Percentiles rank a stretch among this genome's conserved stretches.
These are phyloP conservation scores for Bos indicus DNA, from an alignment of 2,113 vertebrate species.

Conservation along the genomic window DNA sequence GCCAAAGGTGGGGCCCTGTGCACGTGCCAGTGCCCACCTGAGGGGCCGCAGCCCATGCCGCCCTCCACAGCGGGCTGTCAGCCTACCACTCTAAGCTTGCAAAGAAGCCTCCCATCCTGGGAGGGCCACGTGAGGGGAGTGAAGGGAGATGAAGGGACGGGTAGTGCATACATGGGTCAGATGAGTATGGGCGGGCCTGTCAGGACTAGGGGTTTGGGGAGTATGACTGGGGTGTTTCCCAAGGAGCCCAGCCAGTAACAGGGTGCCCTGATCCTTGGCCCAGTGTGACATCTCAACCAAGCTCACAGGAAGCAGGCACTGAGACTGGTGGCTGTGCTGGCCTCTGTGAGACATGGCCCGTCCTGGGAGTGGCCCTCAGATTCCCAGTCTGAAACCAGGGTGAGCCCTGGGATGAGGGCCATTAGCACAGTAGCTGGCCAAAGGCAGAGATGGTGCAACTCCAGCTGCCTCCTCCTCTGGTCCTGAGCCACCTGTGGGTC, in stretches of 20 bases:
- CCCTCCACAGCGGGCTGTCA: neutral
- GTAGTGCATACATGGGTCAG: neutral
- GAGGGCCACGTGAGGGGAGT: neutral
- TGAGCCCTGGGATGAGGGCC: neutral
- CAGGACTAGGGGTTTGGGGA: neutral
- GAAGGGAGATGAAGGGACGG: too few species aligned
- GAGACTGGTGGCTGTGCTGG: neutral
- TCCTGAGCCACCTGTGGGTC: neutral
- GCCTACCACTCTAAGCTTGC: too few species aligned
- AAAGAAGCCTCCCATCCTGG: neutral
- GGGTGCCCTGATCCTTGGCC: too few species aligned
- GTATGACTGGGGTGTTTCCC: neutral
- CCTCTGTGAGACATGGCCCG: neutral
- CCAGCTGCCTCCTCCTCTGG: neutral
- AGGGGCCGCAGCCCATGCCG: accelerated
- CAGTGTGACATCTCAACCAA: neutral
- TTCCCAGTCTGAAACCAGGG: neutral
- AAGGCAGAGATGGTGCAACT: neutral
- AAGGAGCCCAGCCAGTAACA: neutral
- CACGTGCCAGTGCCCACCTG: neutral
- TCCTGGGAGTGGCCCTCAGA: neutral
- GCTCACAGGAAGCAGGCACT: neutral
- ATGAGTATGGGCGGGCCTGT: neutral
- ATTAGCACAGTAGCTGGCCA: neutral
- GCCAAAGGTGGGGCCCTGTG: neutral